Evolutionary conservation across 2,113 vertebrate species (phyloP).

Genomic region (Apodemus sylvaticus): DNA sequence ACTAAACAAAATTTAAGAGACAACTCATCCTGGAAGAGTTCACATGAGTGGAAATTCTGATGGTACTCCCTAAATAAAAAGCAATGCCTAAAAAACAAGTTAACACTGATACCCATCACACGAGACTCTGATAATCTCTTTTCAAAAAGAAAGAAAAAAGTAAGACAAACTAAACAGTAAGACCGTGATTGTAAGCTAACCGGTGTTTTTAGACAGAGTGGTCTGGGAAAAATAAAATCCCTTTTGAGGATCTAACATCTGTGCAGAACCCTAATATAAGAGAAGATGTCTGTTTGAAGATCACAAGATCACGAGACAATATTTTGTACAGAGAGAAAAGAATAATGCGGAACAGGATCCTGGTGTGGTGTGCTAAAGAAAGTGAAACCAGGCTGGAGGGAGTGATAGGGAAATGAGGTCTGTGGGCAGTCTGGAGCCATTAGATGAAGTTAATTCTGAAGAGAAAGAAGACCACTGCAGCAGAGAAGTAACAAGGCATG

Average conservation of each 20-base stretch:
- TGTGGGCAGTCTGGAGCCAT: neutral
- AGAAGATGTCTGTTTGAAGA: neutral
- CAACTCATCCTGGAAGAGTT: neutral
- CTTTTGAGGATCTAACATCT: neutral
- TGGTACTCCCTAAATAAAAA: neutral
- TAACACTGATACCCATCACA: neutral
- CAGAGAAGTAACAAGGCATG: neutral
- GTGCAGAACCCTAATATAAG: neutral
- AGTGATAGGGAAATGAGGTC: neutral
- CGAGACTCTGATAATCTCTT: neutral
- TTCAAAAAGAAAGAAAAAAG: neutral
- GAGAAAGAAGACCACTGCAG: neutral
- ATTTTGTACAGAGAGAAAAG: neutral
- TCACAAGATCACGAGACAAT: neutral
- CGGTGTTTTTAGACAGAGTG: neutral
- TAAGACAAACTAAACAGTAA: neutral
- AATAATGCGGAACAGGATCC: neutral
- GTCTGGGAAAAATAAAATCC: neutral
- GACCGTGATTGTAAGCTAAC: neutral
- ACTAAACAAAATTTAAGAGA: neutral
- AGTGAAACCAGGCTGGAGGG: neutral
- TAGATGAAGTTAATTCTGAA: neutral
- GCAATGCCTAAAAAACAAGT: neutral
- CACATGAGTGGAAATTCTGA: neutral
- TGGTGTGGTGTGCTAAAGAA: neutral